phyloP scores from a whole-genome alignment of 2,797 vertebrate species.

The Varecia variegata region DNA sequence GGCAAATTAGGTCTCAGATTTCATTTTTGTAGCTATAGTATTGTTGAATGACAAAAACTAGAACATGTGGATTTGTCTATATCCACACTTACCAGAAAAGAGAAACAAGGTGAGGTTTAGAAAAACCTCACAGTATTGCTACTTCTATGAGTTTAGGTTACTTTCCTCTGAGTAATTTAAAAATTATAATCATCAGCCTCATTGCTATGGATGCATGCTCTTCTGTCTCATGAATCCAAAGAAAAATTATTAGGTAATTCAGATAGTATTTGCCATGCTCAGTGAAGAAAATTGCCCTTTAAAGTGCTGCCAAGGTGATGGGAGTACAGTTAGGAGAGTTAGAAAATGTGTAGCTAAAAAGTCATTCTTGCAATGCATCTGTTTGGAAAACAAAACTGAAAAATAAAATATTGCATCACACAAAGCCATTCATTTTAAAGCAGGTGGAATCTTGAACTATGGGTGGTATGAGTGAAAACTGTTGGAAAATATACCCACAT shows the following conservation, averaged over 20 bases:
- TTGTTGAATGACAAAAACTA: background rate
- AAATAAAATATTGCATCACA: background rate
- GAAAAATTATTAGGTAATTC: conserved; percentile 23
- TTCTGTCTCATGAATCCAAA: background rate
- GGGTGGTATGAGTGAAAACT: background rate
- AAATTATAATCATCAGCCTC: background rate
- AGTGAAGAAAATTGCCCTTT: background rate
- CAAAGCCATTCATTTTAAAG: background rate
- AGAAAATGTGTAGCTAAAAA: background rate
- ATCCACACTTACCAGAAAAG: background rate
- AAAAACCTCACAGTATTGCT: background rate
- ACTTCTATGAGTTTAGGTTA: background rate
- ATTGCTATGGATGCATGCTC: background rate
- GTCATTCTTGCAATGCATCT: background rate
- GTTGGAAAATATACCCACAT: background rate
- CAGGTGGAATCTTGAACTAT: background rate
- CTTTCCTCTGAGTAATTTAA: conserved; percentile 20
- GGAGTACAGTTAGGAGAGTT: background rate
- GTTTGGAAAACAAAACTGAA: conserved; percentile 34
- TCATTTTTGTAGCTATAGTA: conserved; percentile 34
- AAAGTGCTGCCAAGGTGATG: background rate
- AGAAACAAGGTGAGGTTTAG: background rate
- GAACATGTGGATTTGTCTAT: conserved; percentile 16
- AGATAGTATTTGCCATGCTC: background rate
- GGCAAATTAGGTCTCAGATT: conserved; percentile 39